Evolutionary conservation across 1,140 invertebrate species (phyloP), one percentile per base, ranked within the genome.

Genomic region (Sweltsa coloradensis): DNA sequence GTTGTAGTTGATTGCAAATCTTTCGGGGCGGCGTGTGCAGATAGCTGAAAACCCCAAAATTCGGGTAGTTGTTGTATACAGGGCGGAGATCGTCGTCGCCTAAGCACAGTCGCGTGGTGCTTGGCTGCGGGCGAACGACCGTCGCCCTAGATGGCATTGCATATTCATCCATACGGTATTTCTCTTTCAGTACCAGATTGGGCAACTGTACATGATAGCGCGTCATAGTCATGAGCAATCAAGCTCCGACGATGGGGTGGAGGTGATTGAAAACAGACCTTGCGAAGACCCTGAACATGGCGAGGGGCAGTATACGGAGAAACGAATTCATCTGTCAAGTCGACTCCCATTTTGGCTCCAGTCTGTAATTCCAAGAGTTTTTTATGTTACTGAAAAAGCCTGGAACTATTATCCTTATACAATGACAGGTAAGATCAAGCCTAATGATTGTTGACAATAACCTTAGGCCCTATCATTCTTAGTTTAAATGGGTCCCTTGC

Each of bases 341-440:
- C 86, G 88, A 58, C 70, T 95, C 42, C 90, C 90, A 14, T 83
- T 83, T 60, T 95, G 89, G 88, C 73, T 93, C 49, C 85, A 89
- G 63, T 79, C 85, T 9, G 62, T 93, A 27, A 79, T 88, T 60
- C 90, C 90, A 49, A 81, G 80, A 65, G 81, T 94, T 64, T 94
- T 94, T 69, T 95, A 93, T 65, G 75, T 94, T 1, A 92, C 84
- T 51, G 90, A 94, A 66, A 93, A 91, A 61, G 86, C 89, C 13
- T 94, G 89, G 89, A 95, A 95, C 66, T 93, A 88, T 68, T 95
- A 91, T 70, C 90, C 90, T 36, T 91, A 79, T 60, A 94, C 90
- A 25, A 80, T 88, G 36, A 92, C 89, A 74, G 85, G 83, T 84
- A 70, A n/a, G n/a, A n/a, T n/a, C n/a, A n/a, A n/a, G n/a, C n/a